Base-by-base conservation (phyloP, 2,113 vertebrate genomes). In the Larimichthys polyactis region DNA sequence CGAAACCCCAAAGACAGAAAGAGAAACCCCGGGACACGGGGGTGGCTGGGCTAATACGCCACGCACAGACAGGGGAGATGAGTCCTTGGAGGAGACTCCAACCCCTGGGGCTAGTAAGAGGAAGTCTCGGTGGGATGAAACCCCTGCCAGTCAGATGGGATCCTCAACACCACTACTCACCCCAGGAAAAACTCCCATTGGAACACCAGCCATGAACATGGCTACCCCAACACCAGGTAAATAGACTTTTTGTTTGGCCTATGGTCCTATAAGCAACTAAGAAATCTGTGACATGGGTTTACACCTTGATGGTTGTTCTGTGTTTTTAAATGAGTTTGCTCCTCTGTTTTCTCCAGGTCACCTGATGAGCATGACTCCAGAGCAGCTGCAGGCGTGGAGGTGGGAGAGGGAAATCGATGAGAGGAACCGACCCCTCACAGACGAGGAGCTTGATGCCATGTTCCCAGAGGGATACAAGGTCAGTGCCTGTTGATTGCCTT, bases 391-490 rank as follows among this genome's bases (percentile, higher is more conserved):
- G 84, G 98, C 98, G 4, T 99, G 98, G 98, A 93, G 98, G 2
- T 99, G 98, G 98, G 98, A 99, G 91, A 95, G 98, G 72, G 98
- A 99, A 84, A 99, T 99, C 48, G 98, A 99, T 85, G 98, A 99
- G 87, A 95, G 98, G 90, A 99, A 99, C 87, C 96, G 98, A 7
- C 98, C 98, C 0, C 97, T 99, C 48, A 99, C 98, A 71, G 98
- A 99, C 58, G 98, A 99, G 48, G 98, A 99, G 87, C 92, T 99
- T 49, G 98, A 99, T 78, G 98, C 98, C 70, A 99, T 99, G 98
- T 99, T 99, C 86, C 98, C 98, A 29, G 98, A 99, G 89, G 98
- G 98, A 66, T 99, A 99, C 83, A 99, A 99, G 96, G 98, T 98
- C 91, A 11, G 12, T 58, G 1, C 7, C 8, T 19, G 2, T 22